phyloP scores from a whole-genome alignment of 2,797 vertebrate species.

The Galagoides demidoff region DNA sequence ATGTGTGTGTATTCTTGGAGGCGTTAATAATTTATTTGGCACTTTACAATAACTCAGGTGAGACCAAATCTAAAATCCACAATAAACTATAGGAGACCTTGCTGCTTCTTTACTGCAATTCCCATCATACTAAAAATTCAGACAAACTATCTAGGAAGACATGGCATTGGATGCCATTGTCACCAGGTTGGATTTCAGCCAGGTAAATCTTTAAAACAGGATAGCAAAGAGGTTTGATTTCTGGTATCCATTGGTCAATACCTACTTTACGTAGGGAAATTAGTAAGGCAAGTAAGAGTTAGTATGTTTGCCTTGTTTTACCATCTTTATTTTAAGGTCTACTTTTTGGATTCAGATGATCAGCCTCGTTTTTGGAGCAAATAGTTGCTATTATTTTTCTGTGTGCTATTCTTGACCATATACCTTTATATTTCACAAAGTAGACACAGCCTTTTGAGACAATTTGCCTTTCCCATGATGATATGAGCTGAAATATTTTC shows the following conservation, averaged over 20 bases:
- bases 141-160: background rate
- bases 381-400: background rate
- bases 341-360: background rate
- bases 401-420: background rate
- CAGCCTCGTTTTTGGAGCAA: background rate
- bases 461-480: background rate
- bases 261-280: background rate
- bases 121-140: conserved; percentile 25
- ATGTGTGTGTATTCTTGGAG: background rate
- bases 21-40: background rate
- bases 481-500: background rate
- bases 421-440: background rate
- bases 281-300: background rate
- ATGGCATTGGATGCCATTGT: background rate
- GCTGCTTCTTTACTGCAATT: background rate
- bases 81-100: background rate
- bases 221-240: background rate
- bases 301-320: background rate
- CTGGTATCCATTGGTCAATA: background rate
- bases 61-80: background rate
- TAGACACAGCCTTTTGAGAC: conserved; percentile 32
- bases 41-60: background rate
- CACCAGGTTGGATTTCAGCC: background rate
- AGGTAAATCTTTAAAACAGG: background rate
- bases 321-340: background rate